These are phyloP conservation scores for Myotis daubentonii DNA, from an alignment of 2,797 vertebrate species.

Conservation along the genomic window DNA sequence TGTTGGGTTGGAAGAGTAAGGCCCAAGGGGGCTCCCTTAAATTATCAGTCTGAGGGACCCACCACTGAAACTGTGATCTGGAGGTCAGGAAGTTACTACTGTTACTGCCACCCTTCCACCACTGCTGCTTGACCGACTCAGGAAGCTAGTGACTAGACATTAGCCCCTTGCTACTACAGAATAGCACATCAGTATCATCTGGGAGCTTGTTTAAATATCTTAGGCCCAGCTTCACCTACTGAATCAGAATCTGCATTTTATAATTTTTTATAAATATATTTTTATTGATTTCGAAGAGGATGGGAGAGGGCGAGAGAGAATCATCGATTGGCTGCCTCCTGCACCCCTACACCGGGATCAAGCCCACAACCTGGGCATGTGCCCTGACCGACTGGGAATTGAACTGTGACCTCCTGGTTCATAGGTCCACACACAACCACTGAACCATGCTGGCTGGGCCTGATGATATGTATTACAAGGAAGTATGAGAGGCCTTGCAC, in stretches of 20 bases:
- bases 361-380: neutral
- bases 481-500: neutral
- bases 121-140: neutral
- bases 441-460: neutral
- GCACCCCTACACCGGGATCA: neutral
- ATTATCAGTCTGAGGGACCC: neutral
- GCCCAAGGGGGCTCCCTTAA: neutral
- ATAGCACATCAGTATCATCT: neutral
- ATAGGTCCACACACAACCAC: neutral
- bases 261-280: too few relatives aligned
- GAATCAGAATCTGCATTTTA: constrained; percentile 43
- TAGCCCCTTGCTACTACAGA: neutral
- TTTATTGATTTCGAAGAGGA: neutral
- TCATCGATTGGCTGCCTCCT: neutral
- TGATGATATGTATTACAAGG: neutral
- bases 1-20: constrained; percentile 1
- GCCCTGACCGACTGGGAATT: neutral
- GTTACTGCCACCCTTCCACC: neutral
- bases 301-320: neutral
- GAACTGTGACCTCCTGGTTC: neutral
- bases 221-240: neutral
- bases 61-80: neutral
- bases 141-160: neutral
- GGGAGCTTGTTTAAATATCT: constrained; percentile 4
- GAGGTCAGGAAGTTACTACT: neutral